Base-by-base conservation (phyloP, 1,140 invertebrate genomes). In the Calephelis nemesis region DNA sequence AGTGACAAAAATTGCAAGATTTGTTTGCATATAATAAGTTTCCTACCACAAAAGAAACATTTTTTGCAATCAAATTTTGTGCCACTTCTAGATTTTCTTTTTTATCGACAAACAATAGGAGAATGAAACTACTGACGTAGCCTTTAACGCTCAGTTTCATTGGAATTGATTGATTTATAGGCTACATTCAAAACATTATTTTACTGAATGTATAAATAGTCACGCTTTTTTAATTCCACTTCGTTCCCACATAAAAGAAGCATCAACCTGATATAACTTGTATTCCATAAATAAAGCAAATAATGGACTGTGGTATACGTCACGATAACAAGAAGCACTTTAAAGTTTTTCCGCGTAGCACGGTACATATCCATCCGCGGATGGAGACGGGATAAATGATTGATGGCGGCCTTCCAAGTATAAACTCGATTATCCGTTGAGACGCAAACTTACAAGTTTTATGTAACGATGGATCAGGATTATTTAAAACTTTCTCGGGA, bases 401-500 rank as follows among this genome's bases (percentile, higher is more conserved):
- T 91, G 88, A 91, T 91, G 87, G 85, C 78, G 83, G 84, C 74
- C 82, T 81, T 84, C 79, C 87, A 89, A 91, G 88, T 87, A 91
- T 87, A 91, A 91, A 91, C 88, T 91, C 87, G 88, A 91, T 91
- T 91, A 91, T 91, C 87, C 86, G 85, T 79, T 79, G 87, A 84
- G 85, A 89, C 85, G 85, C 83, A 86, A 91, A 89, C 88, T 89
- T 88, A 88, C 87, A 89, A 91, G 82, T 91, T 91, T 91, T 91
- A 87, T 89, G 86, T 91, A 89, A 89, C 87, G 88, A 91, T 88
- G 87, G 86, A 88, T 88, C 85, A 85, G 85, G 87, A 87, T 88
- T 91, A 88, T 85, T 85, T 78, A 74, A 81, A 86, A 89, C 77
- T 87, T 90, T 83, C 52, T 70, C 68, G 63, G 52, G 71, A 81